Percentiles rank a stretch among this genome's conserved stretches.
Conservation (phyloP, 2,888 invertebrate species). For the Cerceris rybyensis region DNA sequence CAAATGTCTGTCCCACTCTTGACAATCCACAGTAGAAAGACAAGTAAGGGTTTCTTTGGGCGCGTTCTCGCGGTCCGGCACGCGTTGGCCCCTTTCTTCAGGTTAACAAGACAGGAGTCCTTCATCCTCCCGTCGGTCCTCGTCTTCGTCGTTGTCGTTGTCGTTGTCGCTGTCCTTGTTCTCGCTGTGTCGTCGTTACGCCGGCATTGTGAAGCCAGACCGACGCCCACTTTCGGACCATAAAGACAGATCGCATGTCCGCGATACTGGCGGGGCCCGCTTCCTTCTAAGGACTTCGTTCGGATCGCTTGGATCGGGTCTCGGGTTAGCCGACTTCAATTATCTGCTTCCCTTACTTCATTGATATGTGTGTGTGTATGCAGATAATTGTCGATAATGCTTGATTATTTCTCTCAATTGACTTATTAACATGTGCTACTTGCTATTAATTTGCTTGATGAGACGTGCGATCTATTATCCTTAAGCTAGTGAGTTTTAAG, state of each 20-base stretch:
- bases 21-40: no score
- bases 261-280: constrained; percentile 68
- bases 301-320: constrained; percentile 63
- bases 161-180: constrained; percentile 51
- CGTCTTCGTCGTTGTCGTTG: constrained; percentile 35
- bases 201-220: constrained; percentile 61
- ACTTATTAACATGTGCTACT: constrained; percentile 32
- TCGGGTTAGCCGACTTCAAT: constrained; percentile 64
- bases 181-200: constrained; percentile 65
- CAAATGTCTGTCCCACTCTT: no score
- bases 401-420: constrained; percentile 21
- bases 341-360: constrained; percentile 57
- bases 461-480: background rate
- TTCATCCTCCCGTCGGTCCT: constrained; percentile 48
- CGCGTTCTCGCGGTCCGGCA: constrained; percentile 13
- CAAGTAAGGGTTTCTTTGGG: no score
- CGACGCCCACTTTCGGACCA: constrained; percentile 76
- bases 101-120: constrained; percentile 61
- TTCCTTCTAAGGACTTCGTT: constrained; percentile 73
- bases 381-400: background rate
- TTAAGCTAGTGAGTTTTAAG: background rate
- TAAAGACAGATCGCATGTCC: constrained; percentile 76
- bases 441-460: background rate
- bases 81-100: constrained; percentile 45
- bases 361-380: constrained; percentile 24